A percentile compares a stretch with the other conserved stretches of the same genome.
phyloP scores from a whole-genome alignment of 2,113 vertebrate genomes.

The Pao palembangensis region DNA sequence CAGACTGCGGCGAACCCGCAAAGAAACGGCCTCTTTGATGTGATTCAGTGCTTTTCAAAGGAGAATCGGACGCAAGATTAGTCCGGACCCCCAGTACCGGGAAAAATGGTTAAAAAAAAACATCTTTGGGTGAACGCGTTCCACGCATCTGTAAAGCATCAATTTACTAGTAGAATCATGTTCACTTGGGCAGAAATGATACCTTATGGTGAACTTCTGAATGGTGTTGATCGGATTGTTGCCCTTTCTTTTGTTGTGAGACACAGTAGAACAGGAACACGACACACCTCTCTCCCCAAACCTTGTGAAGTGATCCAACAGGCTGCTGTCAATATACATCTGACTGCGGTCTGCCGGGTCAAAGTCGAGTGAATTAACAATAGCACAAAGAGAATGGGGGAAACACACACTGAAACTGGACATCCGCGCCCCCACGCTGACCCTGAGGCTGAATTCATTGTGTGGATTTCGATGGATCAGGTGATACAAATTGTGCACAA shows the following conservation, averaged over 20 bases:
- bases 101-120: too few species aligned
- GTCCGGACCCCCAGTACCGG: too few species aligned
- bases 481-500: too few species aligned
- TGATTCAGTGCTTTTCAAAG: conserved; percentile 19
- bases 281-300: too few species aligned
- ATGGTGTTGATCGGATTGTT: too few species aligned
- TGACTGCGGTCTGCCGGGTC: conserved; percentile 25
- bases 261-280: too few species aligned
- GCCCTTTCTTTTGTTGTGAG: too few species aligned
- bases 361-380: conserved; percentile 26
- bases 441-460: neutral
- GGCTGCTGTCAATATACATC: conserved; percentile 49
- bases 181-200: too few species aligned
- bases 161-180: too few species aligned
- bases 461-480: too few species aligned
- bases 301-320: conserved; percentile 25
- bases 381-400: neutral
- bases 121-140: conserved; percentile 37
- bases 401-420: conserved; percentile 7
- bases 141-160: neutral
- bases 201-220: too few species aligned
- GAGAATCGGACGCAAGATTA: too few species aligned
- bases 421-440: neutral
- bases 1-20: conserved; percentile 23
- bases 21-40: conserved; percentile 44